These are phyloP conservation scores for Rhamphomyia laevipes DNA, from an alignment of 2,888 invertebrate genomes.

Conservation along the genomic window DNA sequence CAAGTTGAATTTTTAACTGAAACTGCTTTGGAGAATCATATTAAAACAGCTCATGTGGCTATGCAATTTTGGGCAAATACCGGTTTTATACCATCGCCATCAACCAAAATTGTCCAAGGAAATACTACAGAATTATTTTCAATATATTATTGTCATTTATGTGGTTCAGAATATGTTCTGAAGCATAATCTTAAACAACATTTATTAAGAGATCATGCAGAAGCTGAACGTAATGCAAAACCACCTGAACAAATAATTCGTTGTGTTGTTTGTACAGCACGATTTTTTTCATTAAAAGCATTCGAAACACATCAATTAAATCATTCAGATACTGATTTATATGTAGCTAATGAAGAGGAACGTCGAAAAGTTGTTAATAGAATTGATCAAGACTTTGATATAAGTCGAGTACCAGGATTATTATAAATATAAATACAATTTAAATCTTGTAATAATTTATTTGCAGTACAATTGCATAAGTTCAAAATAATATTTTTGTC, in stretches of 20 bases:
- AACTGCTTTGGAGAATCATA: not conserved
- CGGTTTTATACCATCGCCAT: constrained; percentile 39
- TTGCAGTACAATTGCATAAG: constrained; percentile 12
- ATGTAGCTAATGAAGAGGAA: constrained; percentile 46
- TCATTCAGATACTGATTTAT: constrained; percentile 49
- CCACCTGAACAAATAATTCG: constrained; percentile 42
- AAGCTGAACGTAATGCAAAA: constrained; percentile 40
- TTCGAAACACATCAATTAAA: constrained; percentile 51
- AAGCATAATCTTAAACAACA: constrained; percentile 55
- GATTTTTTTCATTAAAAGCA: constrained; percentile 52
- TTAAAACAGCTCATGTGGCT: too few relatives aligned
- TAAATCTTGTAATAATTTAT: too few relatives aligned
- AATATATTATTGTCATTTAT: constrained; percentile 45
- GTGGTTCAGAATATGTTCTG: constrained; percentile 54
- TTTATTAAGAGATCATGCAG: constrained; percentile 41
- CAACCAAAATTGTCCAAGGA: constrained; percentile 42
- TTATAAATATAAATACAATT: too few relatives aligned
- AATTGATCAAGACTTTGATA: constrained; percentile 43
- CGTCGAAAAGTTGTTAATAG: constrained; percentile 38
- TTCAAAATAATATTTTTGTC: constrained; percentile 4
- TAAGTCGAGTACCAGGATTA: constrained; percentile 31
- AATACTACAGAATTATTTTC: constrained; percentile 40
- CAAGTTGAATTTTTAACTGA: not conserved
- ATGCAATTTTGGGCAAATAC: too few relatives aligned
- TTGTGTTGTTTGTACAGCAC: constrained; percentile 52